Evolutionary conservation across 2,113 vertebrate genomes (phyloP), one percentile per base, ranked within the genome.

Genomic region (Microtus richardsoni): DNA sequence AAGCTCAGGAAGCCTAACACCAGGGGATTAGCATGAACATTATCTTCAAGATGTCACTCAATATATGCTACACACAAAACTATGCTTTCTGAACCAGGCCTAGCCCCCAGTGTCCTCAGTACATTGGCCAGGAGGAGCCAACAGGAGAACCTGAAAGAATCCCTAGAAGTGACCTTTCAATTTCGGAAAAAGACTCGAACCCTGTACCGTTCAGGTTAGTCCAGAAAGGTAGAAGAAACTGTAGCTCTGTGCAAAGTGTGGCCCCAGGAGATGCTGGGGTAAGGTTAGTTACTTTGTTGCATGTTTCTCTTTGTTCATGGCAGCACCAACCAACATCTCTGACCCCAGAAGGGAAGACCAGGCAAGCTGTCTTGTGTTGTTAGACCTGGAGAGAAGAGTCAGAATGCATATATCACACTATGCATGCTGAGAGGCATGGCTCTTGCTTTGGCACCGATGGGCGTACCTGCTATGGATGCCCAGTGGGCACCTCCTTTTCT

Each of bases 161-260:
- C 98, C 60, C 93, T 80, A 0, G 96, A 97, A 19, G 91, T 91
- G 36, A 95, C 91, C 0, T 98, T 98, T 54, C 98, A 97, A 0
- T 79, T 98, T 64, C 99, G 98, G 98, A 99, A 99, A 98, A 99
- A 99, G 96, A 98, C 99, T 0, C 99, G 99, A 3, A 99, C 99
- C 2, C 98, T 99, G 30, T 99, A 99, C 91, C 99, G 98, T 30
- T 97, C 99, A 83, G 99, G 99, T 99, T 98, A 98, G 95, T 91
- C 44, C 10, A 5, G 1, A 5, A 33, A 71, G 58, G 19, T 28
- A 52, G 44, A 39, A 39, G 44, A 39, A 19, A 11, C 12, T 22
- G 24, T n/a, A 78, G 22, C 78, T 2, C 2, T 3, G 0, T 1
- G 21, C 39, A 28, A 22, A 86, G 49, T 4, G 0, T 30, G 19